Conservation (phyloP, 2,888 invertebrate genomes). For the Nebria brevicollis region DNA sequence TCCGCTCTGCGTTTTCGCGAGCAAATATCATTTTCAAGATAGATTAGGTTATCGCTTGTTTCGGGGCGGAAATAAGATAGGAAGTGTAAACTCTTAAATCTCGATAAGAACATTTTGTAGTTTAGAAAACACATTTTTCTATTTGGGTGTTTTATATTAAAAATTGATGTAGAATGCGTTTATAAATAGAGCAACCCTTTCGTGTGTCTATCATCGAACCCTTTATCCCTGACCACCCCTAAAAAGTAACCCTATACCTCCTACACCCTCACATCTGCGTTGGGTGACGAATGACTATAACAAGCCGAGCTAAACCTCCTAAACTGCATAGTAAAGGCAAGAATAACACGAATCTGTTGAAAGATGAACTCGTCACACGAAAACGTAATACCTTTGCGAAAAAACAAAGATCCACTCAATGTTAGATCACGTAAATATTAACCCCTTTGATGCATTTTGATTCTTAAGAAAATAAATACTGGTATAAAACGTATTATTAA, state of each 20-base stretch:
- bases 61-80: constrained; percentile 54
- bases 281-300: constrained; percentile 2
- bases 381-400: neutral
- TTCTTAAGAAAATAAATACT: neutral
- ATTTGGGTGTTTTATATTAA: too few relatives aligned
- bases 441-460: too few relatives aligned
- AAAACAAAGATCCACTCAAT: neutral
- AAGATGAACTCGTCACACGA: constrained; percentile 3
- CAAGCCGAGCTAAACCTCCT: neutral
- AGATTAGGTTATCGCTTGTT: constrained; percentile 46
- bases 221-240: constrained; percentile 24
- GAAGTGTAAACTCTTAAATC: constrained; percentile 49
- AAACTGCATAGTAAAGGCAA: too few relatives aligned
- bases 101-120: neutral
- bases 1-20: constrained; percentile 59
- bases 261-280: constrained; percentile 14
- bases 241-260: constrained; percentile 17
- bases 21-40: constrained; percentile 57
- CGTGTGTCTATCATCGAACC: neutral
- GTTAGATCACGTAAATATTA: too few relatives aligned
- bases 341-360: neutral
- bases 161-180: too few relatives aligned
- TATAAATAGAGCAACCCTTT: neutral
- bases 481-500: neutral
- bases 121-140: neutral